Evolutionary conservation across 2,888 invertebrate species (phyloP).

Genomic region (Cheilosia impressa): DNA sequence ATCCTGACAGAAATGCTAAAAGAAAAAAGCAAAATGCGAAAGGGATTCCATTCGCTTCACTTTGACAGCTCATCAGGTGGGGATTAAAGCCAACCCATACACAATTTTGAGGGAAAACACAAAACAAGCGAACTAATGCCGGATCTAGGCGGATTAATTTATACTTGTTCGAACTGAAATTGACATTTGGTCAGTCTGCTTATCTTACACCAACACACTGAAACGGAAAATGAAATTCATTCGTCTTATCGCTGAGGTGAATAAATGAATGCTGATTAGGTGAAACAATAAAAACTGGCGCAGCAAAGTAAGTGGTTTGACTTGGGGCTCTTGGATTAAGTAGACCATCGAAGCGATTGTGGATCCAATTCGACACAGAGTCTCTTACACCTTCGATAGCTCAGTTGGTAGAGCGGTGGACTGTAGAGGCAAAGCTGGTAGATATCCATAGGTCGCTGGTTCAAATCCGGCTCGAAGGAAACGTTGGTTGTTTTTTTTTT

Average conservation of each 20-base stretch:
- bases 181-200: neutral
- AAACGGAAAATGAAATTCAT: neutral
- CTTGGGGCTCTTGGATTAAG: slow-evolving; percentile 18
- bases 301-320: slow-evolving; percentile 6
- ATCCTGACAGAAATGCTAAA: slow-evolving; percentile 41
- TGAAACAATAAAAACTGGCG: neutral
- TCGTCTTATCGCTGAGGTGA: slow-evolving; percentile 36
- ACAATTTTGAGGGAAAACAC: neutral
- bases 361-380: slow-evolving; percentile 2
- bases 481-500: slow-evolving; percentile 21
- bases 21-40: slow-evolving; percentile 11
- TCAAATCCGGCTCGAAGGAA: slow-evolving; percentile 88
- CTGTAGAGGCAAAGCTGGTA: slow-evolving; percentile 76
- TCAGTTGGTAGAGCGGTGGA: slow-evolving; percentile 79
- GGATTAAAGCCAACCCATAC: neutral
- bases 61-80: slow-evolving; percentile 1
- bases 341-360: slow-evolving; percentile 27
- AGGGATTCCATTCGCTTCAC: slow-evolving; percentile 10
- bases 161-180: neutral
- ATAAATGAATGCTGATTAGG: slow-evolving; percentile 38
- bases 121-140: neutral
- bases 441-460: slow-evolving; percentile 88
- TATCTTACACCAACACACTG: neutral
- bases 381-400: slow-evolving; percentile 77
- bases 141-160: slow-evolving; percentile 3